Base-by-base conservation (phyloP, 2,113 vertebrate species). In the Pontoporia blainvillei region DNA sequence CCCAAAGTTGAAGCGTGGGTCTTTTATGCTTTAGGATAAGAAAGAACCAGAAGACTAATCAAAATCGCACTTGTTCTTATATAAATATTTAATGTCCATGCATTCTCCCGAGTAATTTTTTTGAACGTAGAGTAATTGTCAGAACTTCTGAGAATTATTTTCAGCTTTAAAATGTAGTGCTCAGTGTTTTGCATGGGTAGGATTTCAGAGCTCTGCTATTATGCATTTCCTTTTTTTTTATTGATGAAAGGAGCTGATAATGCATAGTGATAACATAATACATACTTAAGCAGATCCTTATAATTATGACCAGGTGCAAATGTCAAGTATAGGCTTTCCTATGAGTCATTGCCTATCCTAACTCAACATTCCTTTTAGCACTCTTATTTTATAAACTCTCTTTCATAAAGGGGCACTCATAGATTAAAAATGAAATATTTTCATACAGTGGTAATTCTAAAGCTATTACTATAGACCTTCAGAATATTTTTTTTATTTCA, bases 121-220 rank as follows among this genome's bases (percentile, higher is more conserved):
- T 92, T 90, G 54, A 79, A 76, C 91, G 85, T 71, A 91, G 34
- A 92, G 6, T 92, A 89, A 67, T 54, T 91, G 29, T 97, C 59
- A 86, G 49, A 84, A 94, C 29, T 61, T 78, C 13, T 78, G 34
- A 49, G 46, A 82, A 86, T 79, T 88, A 73, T 78, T 94, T 93
- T 86, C 57, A 92, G 31, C 34, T 89, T 97, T 97, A 94, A 94
- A 83, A 93, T 95, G 18, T 41, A 96, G 41, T 62, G 41, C 31
- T 86, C 23, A 67, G 18, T 89, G 44, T 69, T 95, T 92, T 96
- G 52, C 18, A 54, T 86, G 46, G n/a, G 27, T 93, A 84, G 39
- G 44, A 83, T 44, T 97, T 93, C 76, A 95, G 52, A 88, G 90
- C 52, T 90, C 29, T 36, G 49, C 67, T 90, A 1, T 62, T 92